phyloP scores from a whole-genome alignment of 2,888 invertebrate species.

The Phania funesta region DNA sequence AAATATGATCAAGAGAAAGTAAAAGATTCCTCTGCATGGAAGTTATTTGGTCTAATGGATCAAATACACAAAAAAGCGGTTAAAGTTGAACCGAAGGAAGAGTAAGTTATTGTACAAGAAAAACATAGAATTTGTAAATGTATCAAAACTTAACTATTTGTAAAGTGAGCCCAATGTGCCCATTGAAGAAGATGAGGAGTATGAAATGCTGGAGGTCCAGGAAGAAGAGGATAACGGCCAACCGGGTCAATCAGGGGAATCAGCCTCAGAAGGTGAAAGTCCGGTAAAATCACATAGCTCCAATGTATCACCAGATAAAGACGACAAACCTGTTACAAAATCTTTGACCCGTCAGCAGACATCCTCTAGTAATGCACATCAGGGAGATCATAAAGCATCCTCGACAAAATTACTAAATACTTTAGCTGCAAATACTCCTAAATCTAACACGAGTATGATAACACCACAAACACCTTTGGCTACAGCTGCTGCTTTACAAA shows the following conservation, averaged over 20 bases:
- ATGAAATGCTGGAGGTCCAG: slow-evolving; percentile 79
- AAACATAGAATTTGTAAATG: not conserved
- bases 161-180: slow-evolving; percentile 71
- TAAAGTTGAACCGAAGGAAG: slow-evolving; percentile 70
- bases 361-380: not conserved
- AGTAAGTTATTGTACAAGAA: slow-evolving; percentile 71
- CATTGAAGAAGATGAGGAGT: slow-evolving; percentile 77
- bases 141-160: not conserved
- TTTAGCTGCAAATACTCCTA: slow-evolving; percentile 36
- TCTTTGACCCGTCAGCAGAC: slow-evolving; percentile 16
- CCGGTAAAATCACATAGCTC: slow-evolving; percentile 72
- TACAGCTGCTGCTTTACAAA: slow-evolving; percentile 74
- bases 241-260: slow-evolving; percentile 68
- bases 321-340: slow-evolving; percentile 70
- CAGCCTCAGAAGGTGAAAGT: slow-evolving; percentile 75
- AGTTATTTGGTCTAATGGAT: slow-evolving; percentile 77
- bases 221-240: slow-evolving; percentile 75
- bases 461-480: slow-evolving; percentile 59
- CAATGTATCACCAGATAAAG: slow-evolving; percentile 75
- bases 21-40: slow-evolving; percentile 77
- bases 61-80: slow-evolving; percentile 74
- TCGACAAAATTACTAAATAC: slow-evolving; percentile 55
- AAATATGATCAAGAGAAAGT: slow-evolving; percentile 78
- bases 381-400: slow-evolving; percentile 28
- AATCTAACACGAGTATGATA: slow-evolving; percentile 12